A percentile compares a stretch with the other conserved stretches of the same genome.
Conservation (phyloP, 2,113 vertebrate species). For the Sminthopsis crassicaudata region DNA sequence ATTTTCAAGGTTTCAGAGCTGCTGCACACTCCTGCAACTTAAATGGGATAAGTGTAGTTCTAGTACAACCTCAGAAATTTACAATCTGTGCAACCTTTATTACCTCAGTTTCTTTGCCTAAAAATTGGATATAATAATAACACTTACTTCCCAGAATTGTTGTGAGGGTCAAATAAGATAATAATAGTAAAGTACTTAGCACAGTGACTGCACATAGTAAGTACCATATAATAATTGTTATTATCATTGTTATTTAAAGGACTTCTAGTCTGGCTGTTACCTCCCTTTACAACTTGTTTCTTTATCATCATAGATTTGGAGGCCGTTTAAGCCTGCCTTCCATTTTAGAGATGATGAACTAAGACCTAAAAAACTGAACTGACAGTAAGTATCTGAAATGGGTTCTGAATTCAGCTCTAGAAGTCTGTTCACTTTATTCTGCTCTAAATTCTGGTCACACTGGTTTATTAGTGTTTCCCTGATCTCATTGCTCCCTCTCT, state of each 20-base stretch:
- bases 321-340: background rate
- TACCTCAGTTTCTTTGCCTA: background rate
- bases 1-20: too few species aligned
- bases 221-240: background rate
- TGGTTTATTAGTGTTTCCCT: background rate
- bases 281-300: background rate
- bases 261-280: background rate
- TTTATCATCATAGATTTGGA: background rate
- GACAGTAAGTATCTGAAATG: background rate
- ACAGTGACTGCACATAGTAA: background rate
- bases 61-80: background rate
- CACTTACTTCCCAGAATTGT: background rate
- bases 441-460: background rate
- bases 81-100: background rate
- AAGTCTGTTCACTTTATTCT: background rate
- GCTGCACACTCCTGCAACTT: too few species aligned
- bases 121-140: background rate
- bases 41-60: background rate
- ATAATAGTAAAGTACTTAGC: background rate
- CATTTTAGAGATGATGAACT: background rate
- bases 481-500: background rate
- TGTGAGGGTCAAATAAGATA: background rate
- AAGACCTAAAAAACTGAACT: background rate
- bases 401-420: background rate
- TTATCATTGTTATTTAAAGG: background rate